phyloP scores from a whole-genome alignment of 2,797 vertebrate species.

The Poeciliopsis paucimaculata region DNA sequence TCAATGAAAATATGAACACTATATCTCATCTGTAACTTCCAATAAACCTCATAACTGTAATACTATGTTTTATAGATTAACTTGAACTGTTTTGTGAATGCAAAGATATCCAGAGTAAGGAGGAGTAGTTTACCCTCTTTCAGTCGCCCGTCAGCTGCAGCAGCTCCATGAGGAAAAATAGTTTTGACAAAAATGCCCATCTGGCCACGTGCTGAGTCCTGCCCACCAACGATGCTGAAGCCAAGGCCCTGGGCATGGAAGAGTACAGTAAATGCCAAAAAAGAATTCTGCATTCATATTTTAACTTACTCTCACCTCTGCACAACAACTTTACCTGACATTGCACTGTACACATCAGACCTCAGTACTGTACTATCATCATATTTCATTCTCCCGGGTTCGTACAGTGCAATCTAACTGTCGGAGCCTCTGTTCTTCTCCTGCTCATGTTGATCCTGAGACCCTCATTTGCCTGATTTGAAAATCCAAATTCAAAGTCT shows the following conservation, averaged over 20 bases:
- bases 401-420: neutral
- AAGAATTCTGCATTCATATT: neutral
- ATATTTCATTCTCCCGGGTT: neutral
- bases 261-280: neutral
- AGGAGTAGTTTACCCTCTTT: constrained; percentile 83
- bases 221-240: constrained; percentile 96
- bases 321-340: neutral
- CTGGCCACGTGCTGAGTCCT: constrained; percentile 93
- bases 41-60: neutral
- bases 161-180: constrained; percentile 93
- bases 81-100: neutral
- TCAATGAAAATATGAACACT: neutral
- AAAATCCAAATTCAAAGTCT: neutral
- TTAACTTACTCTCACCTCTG: neutral
- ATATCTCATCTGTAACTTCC: neutral
- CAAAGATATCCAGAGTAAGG: neutral
- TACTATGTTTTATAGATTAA: neutral
- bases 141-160: constrained; percentile 92
- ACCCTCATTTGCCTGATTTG: neutral
- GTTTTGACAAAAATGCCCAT: constrained; percentile 99
- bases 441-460: neutral
- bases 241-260: constrained; percentile 85
- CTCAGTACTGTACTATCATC: neutral
- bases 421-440: neutral
- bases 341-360: neutral